Base-by-base conservation (phyloP, 2,888 invertebrate species). In the Parochlus steinenii region DNA sequence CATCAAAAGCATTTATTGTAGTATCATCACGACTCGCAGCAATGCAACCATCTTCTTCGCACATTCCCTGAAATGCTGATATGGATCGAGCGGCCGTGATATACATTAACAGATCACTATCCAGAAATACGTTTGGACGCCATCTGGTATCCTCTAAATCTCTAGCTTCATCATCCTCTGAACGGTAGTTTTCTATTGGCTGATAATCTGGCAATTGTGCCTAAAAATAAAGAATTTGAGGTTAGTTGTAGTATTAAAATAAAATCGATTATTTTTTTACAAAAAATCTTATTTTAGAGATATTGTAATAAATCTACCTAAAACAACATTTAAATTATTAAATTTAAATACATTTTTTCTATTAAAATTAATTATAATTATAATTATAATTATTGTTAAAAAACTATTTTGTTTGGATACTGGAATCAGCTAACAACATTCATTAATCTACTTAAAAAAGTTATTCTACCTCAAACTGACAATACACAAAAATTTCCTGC, bases 1-100 rank as follows among this genome's bases (percentile, higher is more conserved):
- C 86, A 62, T 93, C 87, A 52, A 93, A 71, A 43, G 95, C 95
- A 65, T 92, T 93, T 53, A 92, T 87, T 49, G 95, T 95, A 40
- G 93, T 95, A 61, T 92, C 92, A 64, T 95, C 95, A 56, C 92
- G 72, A 51, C 89, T 87, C 50, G 93, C 95, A 46, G 93, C 92
- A 52, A 87, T 78, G 63, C 90, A 92, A 52, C 93, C 93, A 62
- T 95, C 93, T 62, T 93, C 93, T 69, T 93, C 92, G 71, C 93
- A 93, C 90, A 95, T 92, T 49, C 53, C 54, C 58, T 93, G 93
- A 64, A 95, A 95, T 40, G 93, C 93, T 54, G 95, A 93, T 83
- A 97, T 92, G 42, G 92, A 92, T 51, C 93, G 76, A 46, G 92
- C 93, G 48, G 93, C 95, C 52, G 93, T 69, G 58, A 95, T 73